A percentile compares a stretch with the other conserved stretches of the same genome.
Conservation (phyloP, 2,888 invertebrate genomes). For the Volucella bombylans region DNA sequence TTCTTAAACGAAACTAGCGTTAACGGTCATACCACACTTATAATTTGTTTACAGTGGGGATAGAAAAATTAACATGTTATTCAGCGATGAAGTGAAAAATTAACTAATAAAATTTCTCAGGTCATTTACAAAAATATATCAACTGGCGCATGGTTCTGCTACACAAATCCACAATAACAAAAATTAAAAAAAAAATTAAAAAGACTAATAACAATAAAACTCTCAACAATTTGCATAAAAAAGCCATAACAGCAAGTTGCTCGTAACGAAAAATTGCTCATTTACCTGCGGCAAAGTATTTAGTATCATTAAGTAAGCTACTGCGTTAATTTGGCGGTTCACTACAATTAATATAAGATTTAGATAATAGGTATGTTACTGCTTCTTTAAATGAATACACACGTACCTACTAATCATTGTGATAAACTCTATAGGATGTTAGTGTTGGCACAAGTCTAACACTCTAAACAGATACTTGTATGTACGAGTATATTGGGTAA, state of each 20-base stretch:
- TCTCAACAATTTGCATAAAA: constrained; percentile 42
- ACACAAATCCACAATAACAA: neutral
- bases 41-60: neutral
- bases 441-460: too few relatives aligned
- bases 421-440: too few relatives aligned
- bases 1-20: too few relatives aligned
- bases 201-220: neutral
- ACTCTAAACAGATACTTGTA: too few relatives aligned
- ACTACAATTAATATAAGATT: constrained; percentile 12
- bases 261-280: constrained; percentile 26
- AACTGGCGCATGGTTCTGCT: constrained; percentile 31
- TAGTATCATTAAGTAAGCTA: constrained; percentile 12
- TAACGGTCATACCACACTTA: too few relatives aligned
- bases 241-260: constrained; percentile 22
- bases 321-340: neutral
- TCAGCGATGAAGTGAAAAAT: constrained; percentile 14
- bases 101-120: constrained; percentile 8
- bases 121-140: constrained; percentile 9
- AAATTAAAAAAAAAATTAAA: neutral
- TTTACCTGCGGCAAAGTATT: constrained; percentile 11
- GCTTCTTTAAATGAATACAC: neutral
- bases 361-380: constrained; percentile 26
- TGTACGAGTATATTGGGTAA: too few relatives aligned
- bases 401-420: too few relatives aligned
- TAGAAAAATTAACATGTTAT: constrained; percentile 4